Conservation (phyloP, 2,113 vertebrate species). For the Scomber japonicus region DNA sequence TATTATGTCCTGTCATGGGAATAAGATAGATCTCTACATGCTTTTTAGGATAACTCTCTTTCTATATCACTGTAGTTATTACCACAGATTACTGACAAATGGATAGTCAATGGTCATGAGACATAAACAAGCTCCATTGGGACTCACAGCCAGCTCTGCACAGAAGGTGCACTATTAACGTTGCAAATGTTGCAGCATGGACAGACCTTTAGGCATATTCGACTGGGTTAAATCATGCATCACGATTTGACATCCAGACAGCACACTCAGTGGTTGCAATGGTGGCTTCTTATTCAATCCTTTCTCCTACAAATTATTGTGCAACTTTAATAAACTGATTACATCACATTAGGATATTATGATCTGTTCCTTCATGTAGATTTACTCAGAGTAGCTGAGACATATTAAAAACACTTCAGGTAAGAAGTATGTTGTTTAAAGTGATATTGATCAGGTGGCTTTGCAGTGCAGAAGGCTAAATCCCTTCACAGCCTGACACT, state of each 20-base stretch:
- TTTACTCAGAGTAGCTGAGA: neutral
- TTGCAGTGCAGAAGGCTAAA: slow-evolving; percentile 1
- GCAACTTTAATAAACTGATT: neutral
- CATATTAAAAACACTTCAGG: slow-evolving; percentile 1
- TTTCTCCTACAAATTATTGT: neutral
- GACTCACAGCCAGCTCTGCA: slow-evolving; percentile 12
- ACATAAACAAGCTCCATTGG: slow-evolving; percentile 17
- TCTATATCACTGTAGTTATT: neutral
- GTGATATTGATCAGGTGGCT: neutral
- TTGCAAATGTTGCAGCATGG: slow-evolving; percentile 7
- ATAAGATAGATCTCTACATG: neutral
- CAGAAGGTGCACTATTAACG: neutral
- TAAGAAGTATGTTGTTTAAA: slow-evolving; percentile 4
- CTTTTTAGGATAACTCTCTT: slow-evolving; percentile 6
- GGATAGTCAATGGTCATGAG: slow-evolving; percentile 27
- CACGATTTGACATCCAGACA: neutral
- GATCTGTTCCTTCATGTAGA: slow-evolving; percentile 4
- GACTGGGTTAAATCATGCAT: slow-evolving; percentile 5
- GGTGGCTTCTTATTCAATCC: neutral
- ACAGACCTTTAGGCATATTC: neutral
- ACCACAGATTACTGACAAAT: slow-evolving; percentile 26
- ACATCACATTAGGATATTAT: slow-evolving; percentile 14
- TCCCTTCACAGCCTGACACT: neutral
- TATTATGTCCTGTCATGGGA: neutral
- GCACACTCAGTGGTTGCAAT: neutral